Percentiles rank a stretch among this genome's conserved stretches.
Conservation (phyloP, 2,113 vertebrate species). For the Collichthys lucidus region DNA sequence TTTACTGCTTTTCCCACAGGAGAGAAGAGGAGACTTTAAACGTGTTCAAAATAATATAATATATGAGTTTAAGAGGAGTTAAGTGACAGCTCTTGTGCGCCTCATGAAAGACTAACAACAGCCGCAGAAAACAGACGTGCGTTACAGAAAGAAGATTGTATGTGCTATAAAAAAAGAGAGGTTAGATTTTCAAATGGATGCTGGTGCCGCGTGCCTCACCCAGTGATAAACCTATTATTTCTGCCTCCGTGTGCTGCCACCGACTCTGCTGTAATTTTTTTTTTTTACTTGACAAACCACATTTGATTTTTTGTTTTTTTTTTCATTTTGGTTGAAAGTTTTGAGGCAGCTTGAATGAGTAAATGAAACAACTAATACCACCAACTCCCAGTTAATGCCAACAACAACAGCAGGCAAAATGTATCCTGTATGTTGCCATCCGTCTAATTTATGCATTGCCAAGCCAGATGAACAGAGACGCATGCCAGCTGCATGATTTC, state of each 20-base stretch:
- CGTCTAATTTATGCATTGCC: background rate
- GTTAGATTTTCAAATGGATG: background rate
- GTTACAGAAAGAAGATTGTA: background rate
- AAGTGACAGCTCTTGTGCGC: background rate
- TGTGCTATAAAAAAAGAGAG: background rate
- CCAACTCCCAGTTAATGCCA: background rate
- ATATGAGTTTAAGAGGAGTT: background rate
- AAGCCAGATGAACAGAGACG: background rate
- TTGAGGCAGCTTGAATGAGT: background rate
- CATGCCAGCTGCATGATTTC: constrained; percentile 10
- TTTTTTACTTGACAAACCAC: background rate
- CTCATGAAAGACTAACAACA: background rate
- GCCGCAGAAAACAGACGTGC: background rate
- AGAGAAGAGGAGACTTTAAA: no score
- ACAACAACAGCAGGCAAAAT: background rate
- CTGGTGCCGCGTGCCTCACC: background rate
- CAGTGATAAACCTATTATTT: constrained; percentile 3
- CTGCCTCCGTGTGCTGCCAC: background rate
- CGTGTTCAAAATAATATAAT: no score
- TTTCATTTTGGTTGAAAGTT: background rate
- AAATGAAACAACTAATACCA: constrained; percentile 2
- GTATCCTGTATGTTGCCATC: constrained; percentile 1
- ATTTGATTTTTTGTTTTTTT: background rate
- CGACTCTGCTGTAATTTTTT: background rate
- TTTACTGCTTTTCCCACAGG: no score